A percentile compares a stretch with the other conserved stretches of the same genome.
phyloP scores from a whole-genome alignment of 2,888 invertebrate genomes.

The Myopa tessellatipennis region DNA sequence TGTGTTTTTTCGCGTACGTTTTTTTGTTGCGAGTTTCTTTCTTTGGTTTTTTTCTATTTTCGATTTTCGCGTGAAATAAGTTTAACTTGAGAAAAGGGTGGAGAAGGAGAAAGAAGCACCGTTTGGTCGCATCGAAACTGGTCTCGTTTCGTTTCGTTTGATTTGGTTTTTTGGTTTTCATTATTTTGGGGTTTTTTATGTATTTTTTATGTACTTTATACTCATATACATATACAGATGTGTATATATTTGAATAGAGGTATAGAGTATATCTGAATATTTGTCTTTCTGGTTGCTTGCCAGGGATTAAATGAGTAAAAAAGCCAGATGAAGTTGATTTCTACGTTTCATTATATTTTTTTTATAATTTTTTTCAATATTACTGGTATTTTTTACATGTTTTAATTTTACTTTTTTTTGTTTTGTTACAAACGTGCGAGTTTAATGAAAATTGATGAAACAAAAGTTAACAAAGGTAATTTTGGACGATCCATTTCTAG shows the following conservation, averaged over 20 bases:
- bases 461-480: conserved; percentile 66
- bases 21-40: conserved; percentile 31
- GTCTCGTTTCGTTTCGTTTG: background rate
- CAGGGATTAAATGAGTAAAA: conserved; percentile 35
- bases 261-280: no score
- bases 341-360: no score
- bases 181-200: conserved; percentile 13
- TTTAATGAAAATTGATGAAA: conserved; percentile 67
- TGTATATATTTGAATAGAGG: no score
- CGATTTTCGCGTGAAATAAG: conserved; percentile 37
- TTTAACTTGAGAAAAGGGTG: conserved; percentile 17
- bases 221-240: no score
- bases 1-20: conserved; percentile 31
- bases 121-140: conserved; percentile 20
- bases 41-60: conserved; percentile 36
- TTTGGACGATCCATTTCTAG: conserved; percentile 64
- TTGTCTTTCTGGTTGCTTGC: background rate
- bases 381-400: no score
- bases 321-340: background rate
- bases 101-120: background rate
- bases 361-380: no score
- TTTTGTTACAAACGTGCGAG: conserved; percentile 29
- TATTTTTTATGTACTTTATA: no score
- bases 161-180: conserved; percentile 28
- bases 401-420: no score